Evolutionary conservation across 2,888 invertebrate genomes (phyloP), one percentile per base, ranked within the genome.

Genomic region (Rambutsinella grinnellia): DNA sequence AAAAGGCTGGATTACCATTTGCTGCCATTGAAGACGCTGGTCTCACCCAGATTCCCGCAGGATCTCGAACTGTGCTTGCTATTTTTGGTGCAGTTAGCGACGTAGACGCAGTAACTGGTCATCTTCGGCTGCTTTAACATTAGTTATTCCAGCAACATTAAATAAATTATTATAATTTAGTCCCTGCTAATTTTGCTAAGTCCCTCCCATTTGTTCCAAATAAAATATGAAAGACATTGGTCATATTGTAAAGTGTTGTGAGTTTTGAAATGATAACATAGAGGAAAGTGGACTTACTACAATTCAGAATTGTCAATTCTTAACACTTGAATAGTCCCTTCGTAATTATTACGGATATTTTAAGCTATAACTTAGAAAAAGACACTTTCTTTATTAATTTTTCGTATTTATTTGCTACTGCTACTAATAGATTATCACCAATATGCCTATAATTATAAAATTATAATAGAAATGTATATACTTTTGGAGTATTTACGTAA

Each of bases 31-130:
- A 79, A 68, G 83, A 84, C 86, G 87, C 87, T 60, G 88, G 88
- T 27, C 85, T 85, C 61, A 88, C 88, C 6, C 87, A 88, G 84
- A 86, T 88, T 77, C 86, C 87, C 36, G 82, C 86, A 24, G 87
- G 87, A 82, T 87, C 88, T 47, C 85, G 87, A n/a, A 88, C 88
- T 26, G 88, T 89, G 28, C 84, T 90, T 81, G 87, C 88, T 27
- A 84, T 88, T 44, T 89, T 89, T 82, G 90, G 89, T 5, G 84
- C 85, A 47, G 87, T 87, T 81, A 86, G 86, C 70, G 85, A 87
- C 47, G 85, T 89, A 13, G 87, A 89, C 79, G 85, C 85, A 56
- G 82, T 87, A 23, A 87, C 89, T 21, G 87, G 87, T 36, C 85
- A 86, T 63, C 80, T 87, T 26, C 80, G 80, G 57, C 75, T 83